Conservation (phyloP, 2,113 vertebrate genomes). For the Forbesichthys agassizii region DNA sequence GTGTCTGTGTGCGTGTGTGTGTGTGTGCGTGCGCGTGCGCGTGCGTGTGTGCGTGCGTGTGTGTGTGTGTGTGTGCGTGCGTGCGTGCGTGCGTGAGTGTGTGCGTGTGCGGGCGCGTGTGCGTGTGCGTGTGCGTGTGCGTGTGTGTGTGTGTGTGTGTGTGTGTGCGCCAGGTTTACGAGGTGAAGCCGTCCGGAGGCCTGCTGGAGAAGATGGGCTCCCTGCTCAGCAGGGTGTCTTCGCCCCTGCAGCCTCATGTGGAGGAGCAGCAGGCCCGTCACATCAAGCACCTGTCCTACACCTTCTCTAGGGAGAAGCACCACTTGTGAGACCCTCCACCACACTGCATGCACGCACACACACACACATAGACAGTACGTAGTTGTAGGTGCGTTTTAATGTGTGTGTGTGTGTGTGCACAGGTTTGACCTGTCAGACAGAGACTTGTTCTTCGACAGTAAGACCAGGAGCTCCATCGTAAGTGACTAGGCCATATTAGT, state of each 20-base stretch:
- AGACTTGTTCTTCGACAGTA: constrained; percentile 96
- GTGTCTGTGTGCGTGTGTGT: too few species aligned
- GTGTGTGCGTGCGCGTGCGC: too few species aligned
- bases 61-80: not conserved
- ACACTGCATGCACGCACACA: too few species aligned
- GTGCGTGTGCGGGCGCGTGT: not conserved
- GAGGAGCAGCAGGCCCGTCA: constrained; percentile 83
- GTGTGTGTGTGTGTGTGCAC: constrained; percentile 35
- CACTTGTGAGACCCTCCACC: constrained; percentile 84
- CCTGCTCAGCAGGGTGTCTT: constrained; percentile 86
- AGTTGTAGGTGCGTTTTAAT: constrained; percentile 21
- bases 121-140: too few species aligned
- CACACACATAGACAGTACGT: not conserved
- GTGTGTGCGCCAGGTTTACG: constrained; percentile 81
- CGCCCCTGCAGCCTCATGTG: constrained; percentile 91
- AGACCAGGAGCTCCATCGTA: constrained; percentile 96
- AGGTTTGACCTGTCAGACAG: constrained; percentile 97
- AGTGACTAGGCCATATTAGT: constrained; percentile 55
- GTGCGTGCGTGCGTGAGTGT: too few species aligned
- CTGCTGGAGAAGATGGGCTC: constrained; percentile 88
- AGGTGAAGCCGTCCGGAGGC: constrained; percentile 83
- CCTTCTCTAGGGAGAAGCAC: constrained; percentile 94
- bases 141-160: too few species aligned
- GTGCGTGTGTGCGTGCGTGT: too few species aligned
- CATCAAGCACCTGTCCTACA: constrained; percentile 90